phyloP scores from a whole-genome alignment of 1,140 invertebrate species.

The Psilanteris sp. region DNA sequence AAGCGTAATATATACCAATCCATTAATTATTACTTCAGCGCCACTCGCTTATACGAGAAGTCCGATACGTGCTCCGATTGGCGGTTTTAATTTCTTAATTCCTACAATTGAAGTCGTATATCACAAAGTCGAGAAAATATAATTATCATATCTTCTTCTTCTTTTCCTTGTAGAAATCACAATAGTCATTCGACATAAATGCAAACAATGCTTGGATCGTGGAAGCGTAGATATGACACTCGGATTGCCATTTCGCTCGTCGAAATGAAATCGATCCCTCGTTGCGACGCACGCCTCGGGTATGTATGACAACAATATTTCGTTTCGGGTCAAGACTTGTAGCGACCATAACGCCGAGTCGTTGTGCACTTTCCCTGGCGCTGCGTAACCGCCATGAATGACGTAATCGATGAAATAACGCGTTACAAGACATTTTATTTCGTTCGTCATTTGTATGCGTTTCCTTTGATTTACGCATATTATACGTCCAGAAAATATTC shows the following conservation, averaged over 20 bases:
- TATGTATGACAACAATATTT: constrained; percentile 63
- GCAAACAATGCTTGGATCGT: constrained; percentile 1
- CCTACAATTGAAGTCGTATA: no score
- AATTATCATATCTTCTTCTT: no score
- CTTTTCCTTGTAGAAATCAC: background rate
- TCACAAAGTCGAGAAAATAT: no score
- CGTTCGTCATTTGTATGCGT: constrained; percentile 25
- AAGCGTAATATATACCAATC: no score
- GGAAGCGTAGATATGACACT: background rate
- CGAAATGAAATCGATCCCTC: constrained; percentile 13
- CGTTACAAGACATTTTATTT: constrained; percentile 56
- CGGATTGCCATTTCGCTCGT: background rate
- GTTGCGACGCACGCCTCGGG: background rate
- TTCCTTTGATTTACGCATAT: constrained; percentile 40
- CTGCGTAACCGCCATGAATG: constrained; percentile 70
- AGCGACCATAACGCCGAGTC: constrained; percentile 68
- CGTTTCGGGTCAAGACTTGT: constrained; percentile 67
- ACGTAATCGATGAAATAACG: constrained; percentile 75
- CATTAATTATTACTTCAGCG: no score
- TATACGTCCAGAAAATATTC: constrained; percentile 16
- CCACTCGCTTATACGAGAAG: no score
- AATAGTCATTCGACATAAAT: constrained; percentile 3
- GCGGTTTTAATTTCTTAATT: no score
- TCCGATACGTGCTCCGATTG: no score
- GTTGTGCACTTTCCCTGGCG: constrained; percentile 69